Evolutionary conservation across 2,797 vertebrate species (phyloP).

Genomic region (Lithobates pipiens): DNA sequence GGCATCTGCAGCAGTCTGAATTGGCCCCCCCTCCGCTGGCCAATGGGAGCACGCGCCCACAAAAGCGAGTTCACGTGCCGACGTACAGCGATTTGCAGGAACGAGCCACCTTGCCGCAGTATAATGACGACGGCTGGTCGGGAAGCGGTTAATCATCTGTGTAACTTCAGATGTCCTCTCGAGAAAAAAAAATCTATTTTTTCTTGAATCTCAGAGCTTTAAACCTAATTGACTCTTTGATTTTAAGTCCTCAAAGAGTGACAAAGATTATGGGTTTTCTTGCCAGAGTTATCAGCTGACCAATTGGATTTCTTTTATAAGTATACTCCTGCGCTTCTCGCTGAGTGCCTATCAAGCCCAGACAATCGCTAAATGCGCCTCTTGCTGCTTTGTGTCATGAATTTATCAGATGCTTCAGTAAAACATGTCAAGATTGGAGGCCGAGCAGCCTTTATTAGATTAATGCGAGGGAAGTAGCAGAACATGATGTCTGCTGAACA

Average conservation of each 20-base stretch:
- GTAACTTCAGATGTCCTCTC: background rate
- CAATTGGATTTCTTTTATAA: background rate
- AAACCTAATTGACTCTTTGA: conserved; percentile 9
- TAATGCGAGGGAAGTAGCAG: conserved; percentile 18
- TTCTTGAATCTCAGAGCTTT: background rate
- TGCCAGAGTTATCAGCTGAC: background rate
- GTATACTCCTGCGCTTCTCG: background rate
- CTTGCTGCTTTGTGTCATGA: conserved; percentile 20
- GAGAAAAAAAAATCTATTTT: background rate
- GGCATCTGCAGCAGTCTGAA: no score
- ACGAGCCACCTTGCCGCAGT: no score
- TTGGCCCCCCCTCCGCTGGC: no score
- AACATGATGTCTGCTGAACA: conserved; percentile 12
- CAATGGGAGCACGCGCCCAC: no score
- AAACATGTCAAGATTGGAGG: conserved; percentile 34
- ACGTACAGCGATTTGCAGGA: no score
- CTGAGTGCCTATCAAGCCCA: background rate
- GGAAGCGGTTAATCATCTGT: background rate
- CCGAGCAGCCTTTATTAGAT: conserved; percentile 13
- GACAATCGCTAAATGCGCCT: conserved; percentile 12
- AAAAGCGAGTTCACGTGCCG: no score
- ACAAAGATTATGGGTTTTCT: background rate
- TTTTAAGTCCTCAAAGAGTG: conserved; percentile 1
- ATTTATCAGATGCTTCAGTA: conserved; percentile 42
- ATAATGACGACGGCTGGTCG: no score